These are phyloP conservation scores for Rosalia funebris DNA, from an alignment of 2,888 invertebrate genomes.

Conservation along the genomic window DNA sequence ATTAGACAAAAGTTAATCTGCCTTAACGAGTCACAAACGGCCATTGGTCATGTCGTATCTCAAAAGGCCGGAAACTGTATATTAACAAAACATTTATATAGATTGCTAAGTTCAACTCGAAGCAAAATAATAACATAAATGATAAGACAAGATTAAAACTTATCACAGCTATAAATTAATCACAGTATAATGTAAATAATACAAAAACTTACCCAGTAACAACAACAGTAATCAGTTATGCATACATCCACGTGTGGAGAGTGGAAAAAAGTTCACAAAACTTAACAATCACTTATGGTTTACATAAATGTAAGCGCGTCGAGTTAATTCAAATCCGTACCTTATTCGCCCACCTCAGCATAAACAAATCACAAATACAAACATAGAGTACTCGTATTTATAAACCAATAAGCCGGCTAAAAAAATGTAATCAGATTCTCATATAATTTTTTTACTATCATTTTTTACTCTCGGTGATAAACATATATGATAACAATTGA, in stretches of 20 bases:
- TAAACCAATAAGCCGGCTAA: not conserved
- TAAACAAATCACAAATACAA: slow-evolving; percentile 11
- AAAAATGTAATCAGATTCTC: too few relatives aligned
- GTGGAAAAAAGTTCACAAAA: slow-evolving; percentile 22
- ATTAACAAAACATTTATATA: slow-evolving; percentile 41
- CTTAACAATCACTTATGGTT: slow-evolving; percentile 16
- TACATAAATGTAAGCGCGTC: not conserved
- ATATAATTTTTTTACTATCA: too few relatives aligned
- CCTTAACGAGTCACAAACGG: slow-evolving; percentile 38
- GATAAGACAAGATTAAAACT: slow-evolving; percentile 32
- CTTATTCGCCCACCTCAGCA: not conserved
- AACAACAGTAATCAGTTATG: slow-evolving; percentile 17
- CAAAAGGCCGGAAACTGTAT: slow-evolving; percentile 40
- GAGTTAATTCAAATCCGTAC: not conserved
- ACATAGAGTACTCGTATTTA: not conserved
- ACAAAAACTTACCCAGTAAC: slow-evolving; percentile 29
- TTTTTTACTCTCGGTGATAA: too few relatives aligned
- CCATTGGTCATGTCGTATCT: slow-evolving; percentile 40
- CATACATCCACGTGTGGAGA: slow-evolving; percentile 28
- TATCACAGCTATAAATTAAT: slow-evolving; percentile 29
- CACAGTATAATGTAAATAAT: slow-evolving; percentile 15
- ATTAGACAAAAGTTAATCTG: slow-evolving; percentile 40
- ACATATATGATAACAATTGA: too few relatives aligned
- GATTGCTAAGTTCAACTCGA: slow-evolving; percentile 33
- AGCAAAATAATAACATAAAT: slow-evolving; percentile 37